Evolutionary conservation across 2,888 invertebrate species (phyloP).

Genomic region (Yponomeuta evonymella): DNA sequence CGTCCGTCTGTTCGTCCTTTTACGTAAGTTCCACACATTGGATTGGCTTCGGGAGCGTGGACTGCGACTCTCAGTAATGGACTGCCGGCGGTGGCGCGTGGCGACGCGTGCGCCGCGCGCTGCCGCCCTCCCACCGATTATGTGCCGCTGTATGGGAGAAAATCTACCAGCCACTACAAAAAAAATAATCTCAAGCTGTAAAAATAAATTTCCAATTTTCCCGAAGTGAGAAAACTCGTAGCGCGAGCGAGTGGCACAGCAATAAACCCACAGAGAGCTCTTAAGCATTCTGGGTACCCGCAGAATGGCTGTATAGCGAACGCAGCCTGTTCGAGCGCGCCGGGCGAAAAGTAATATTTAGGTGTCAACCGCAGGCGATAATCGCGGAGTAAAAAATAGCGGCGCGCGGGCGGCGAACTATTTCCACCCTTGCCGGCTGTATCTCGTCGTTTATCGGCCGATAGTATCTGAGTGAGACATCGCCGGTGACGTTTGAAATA

Average conservation of each 20-base stretch:
- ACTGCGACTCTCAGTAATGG: conserved; percentile 37
- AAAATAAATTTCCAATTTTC: conserved; percentile 11
- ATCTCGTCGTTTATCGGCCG: conserved; percentile 70
- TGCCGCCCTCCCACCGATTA: conserved; percentile 68
- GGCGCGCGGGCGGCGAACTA: conserved; percentile 16
- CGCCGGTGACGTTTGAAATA: conserved; percentile 76
- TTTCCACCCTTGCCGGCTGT: conserved; percentile 36
- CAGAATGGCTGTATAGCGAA: conserved; percentile 55
- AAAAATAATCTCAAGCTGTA: not conserved
- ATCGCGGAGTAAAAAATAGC: conserved; percentile 70
- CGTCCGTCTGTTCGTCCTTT: not conserved
- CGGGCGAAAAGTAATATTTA: conserved; percentile 61
- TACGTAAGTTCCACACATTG: not conserved
- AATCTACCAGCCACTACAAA: not conserved
- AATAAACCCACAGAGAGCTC: conserved; percentile 62
- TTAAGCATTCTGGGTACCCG: conserved; percentile 36
- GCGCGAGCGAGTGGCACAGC: conserved; percentile 35
- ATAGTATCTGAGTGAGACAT: conserved; percentile 76
- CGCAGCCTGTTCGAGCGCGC: conserved; percentile 32
- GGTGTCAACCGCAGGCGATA: conserved; percentile 74
- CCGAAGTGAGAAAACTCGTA: conserved; percentile 2
- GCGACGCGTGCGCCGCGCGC: conserved; percentile 32
- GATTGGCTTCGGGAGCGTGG: not conserved
- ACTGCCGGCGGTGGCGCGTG: conserved; percentile 46
- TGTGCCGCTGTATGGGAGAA: conserved; percentile 31